A percentile compares a stretch with the other conserved stretches of the same genome.
phyloP scores from a whole-genome alignment of 2,797 vertebrate species.

The Sebastes ruberrimus region DNA sequence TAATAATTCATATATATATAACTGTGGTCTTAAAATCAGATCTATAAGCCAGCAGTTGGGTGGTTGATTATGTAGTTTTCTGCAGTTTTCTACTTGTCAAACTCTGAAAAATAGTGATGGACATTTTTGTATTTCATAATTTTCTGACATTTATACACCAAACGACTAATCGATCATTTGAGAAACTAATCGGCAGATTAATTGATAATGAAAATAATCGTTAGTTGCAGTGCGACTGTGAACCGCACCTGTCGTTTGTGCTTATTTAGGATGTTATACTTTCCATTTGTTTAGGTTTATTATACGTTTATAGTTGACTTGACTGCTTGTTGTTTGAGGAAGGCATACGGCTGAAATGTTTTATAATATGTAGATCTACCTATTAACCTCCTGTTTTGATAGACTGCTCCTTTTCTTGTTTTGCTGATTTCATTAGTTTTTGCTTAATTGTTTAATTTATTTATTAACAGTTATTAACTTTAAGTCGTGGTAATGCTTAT shows the following conservation, averaged over 20 bases:
- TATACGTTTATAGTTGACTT: not conserved
- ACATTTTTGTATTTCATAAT: not conserved
- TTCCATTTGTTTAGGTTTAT: not conserved
- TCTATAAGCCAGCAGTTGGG: not conserved
- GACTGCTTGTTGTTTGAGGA: too few species aligned
- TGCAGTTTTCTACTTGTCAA: not conserved
- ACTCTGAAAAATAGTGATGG: not conserved
- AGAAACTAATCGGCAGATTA: fast-evolving
- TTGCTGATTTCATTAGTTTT: too few species aligned
- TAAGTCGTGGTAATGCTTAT: not conserved
- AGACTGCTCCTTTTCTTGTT: too few species aligned
- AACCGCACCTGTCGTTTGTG: not conserved
- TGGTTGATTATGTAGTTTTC: not conserved
- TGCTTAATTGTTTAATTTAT: not conserved
- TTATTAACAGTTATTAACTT: not conserved
- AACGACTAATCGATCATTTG: fast-evolving
- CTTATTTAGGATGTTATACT: not conserved
- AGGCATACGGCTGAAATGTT: fast-evolving
- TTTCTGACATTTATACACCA: not conserved
- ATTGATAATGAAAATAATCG: fast-evolving
- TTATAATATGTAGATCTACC: fast-evolving
- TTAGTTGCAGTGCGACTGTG: not conserved
- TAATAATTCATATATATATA: not conserved
- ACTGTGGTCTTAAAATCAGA: not conserved
- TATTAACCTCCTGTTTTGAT: not conserved